Conservation (phyloP, 2,113 vertebrate species). For the Pelobates fuscus region DNA sequence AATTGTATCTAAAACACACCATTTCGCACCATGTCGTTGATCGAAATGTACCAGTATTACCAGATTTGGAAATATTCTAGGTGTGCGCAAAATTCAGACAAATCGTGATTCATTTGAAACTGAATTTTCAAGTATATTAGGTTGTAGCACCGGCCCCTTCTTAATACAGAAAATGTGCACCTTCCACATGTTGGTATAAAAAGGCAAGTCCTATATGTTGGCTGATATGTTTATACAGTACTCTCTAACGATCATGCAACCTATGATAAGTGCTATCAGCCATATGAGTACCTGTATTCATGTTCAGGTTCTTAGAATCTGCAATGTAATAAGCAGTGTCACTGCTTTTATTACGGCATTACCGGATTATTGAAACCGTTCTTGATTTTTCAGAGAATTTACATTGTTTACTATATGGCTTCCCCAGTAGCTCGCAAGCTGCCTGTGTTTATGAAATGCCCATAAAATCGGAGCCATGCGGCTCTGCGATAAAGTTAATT, state of each 20-base stretch:
- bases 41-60: constrained; percentile 24
- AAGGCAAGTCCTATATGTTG: too few relatives aligned
- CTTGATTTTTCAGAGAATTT: constrained; percentile 11
- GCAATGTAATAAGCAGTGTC: not conserved
- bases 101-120: too few relatives aligned
- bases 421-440: constrained; percentile 50
- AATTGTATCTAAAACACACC: constrained; percentile 30
- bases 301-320: not conserved
- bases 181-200: too few relatives aligned
- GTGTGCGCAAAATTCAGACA: too few relatives aligned
- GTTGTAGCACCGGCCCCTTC: too few relatives aligned
- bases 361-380: not conserved
- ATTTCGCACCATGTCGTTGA: constrained; percentile 21
- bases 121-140: too few relatives aligned
- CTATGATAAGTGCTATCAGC: not conserved
- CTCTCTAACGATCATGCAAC: not conserved
- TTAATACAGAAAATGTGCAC: too few relatives aligned
- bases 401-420: constrained; percentile 33
- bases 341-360: constrained; percentile 2
- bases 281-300: not conserved
- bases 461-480: constrained; percentile 55
- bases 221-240: too few relatives aligned
- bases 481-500: constrained; percentile 61
- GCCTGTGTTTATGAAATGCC: constrained; percentile 56
- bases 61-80: not conserved